These are phyloP conservation scores for Agapornis roseicollis DNA, from an alignment of 2,113 vertebrate genomes.

Conservation along the genomic window DNA sequence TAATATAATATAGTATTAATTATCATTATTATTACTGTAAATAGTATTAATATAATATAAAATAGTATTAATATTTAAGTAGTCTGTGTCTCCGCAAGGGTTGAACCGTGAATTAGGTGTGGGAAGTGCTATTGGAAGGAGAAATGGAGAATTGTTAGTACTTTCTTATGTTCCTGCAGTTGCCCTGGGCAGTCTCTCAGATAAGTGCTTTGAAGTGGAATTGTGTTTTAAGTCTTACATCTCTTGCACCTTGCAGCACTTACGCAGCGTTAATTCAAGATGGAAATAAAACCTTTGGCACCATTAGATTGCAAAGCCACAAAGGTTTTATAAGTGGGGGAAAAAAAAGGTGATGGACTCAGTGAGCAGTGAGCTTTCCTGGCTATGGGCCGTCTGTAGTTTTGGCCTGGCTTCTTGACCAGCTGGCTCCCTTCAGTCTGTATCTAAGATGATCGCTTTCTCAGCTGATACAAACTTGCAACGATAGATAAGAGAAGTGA, in stretches of 20 bases:
- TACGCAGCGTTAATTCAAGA: neutral
- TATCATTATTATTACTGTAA: too few relatives aligned
- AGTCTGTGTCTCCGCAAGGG: neutral
- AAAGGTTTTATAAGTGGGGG: neutral
- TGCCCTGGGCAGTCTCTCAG: neutral
- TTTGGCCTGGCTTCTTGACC: neutral
- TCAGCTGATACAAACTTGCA: neutral
- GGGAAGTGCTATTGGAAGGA: neutral
- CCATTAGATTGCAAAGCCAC: neutral
- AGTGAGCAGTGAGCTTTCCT: slow-evolving; percentile 16
- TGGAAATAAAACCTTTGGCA: neutral
- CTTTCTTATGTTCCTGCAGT: neutral
- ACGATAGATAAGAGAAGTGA: slow-evolving; percentile 1
- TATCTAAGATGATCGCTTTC: slow-evolving; percentile 41
- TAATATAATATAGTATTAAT: too few relatives aligned
- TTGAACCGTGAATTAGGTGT: neutral
- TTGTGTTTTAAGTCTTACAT: neutral
- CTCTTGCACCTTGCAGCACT: neutral
- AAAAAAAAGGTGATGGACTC: neutral
- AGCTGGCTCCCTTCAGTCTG: slow-evolving; percentile 36
- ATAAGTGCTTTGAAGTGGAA: neutral
- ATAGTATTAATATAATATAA: too few relatives aligned
- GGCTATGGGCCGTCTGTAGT: neutral
- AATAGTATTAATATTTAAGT: too few relatives aligned
- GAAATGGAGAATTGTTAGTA: neutral